A percentile compares a stretch with the other conserved stretches of the same genome.
Evolutionary conservation across 2,797 vertebrate species (phyloP).

Genomic region (Cyprinella venusta): DNA sequence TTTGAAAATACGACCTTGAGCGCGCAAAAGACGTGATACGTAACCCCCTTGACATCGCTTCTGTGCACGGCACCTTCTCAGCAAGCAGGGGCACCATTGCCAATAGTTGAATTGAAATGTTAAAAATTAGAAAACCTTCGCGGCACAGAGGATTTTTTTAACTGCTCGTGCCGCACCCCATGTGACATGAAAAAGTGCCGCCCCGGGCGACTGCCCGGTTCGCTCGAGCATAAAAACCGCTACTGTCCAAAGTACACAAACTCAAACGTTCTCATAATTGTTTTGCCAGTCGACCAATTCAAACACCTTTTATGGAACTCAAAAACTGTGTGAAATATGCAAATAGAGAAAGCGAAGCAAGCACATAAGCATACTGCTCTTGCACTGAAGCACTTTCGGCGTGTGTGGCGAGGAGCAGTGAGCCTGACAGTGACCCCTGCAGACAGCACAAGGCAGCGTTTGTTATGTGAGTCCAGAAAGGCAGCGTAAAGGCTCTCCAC

Average conservation of each 20-base stretch:
- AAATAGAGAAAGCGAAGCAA: neutral
- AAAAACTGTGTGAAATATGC: neutral
- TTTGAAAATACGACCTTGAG: too few species aligned
- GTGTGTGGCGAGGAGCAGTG: slow-evolving; percentile 14
- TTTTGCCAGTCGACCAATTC: neutral
- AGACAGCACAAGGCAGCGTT: slow-evolving; percentile 70
- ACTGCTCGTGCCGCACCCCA: too few species aligned
- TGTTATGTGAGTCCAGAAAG: slow-evolving; percentile 65
- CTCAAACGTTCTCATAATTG: neutral
- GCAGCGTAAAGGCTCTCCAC: slow-evolving; percentile 71
- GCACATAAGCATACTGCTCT: neutral
- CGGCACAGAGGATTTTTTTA: too few species aligned
- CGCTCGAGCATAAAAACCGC: too few species aligned
- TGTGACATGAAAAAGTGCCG: too few species aligned
- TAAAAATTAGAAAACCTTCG: too few species aligned
- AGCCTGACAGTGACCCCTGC: slow-evolving; percentile 64
- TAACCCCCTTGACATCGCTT: too few species aligned
- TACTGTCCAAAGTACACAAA: neutral
- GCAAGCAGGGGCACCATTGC: too few species aligned
- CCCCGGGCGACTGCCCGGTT: too few species aligned
- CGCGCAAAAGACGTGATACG: too few species aligned
- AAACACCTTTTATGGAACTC: neutral
- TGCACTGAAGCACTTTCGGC: neutral
- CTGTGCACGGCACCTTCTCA: too few species aligned
- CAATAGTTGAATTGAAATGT: too few species aligned